Conservation (phyloP, 2,797 vertebrate genomes). For the Channa striata region DNA sequence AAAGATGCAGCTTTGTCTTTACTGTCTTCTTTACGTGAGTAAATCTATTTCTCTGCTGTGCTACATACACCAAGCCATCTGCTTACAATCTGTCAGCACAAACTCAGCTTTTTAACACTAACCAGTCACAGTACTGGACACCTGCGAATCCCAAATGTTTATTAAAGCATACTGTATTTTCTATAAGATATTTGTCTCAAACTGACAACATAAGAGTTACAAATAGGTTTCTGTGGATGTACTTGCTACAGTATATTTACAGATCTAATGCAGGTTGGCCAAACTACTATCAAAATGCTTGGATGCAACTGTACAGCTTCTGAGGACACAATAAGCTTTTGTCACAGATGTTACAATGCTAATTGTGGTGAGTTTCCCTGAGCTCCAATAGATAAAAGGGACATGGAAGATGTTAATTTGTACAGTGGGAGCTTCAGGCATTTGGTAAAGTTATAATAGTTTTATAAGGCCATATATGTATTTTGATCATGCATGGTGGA, state of each 20-base stretch:
- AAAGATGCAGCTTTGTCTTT: conserved; percentile 69
- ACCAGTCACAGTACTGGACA: conserved; percentile 48
- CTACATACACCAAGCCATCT: conserved; percentile 68
- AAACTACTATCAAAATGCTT: not conserved
- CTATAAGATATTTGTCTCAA: not conserved
- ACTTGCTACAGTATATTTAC: no score
- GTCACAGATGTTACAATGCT: not conserved
- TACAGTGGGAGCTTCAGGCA: no score
- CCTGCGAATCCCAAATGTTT: conserved; percentile 50
- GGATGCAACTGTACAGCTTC: not conserved
- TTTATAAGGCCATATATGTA: no score
- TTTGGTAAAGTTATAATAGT: no score
- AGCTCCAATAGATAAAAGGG: no score
- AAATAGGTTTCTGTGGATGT: conserved; percentile 10
- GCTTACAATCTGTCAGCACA: conserved; percentile 68
- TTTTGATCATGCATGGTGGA: no score
- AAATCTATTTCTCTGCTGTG: conserved; percentile 65
- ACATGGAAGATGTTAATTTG: no score
- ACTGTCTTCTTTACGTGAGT: conserved; percentile 51
- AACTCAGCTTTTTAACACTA: conserved; percentile 40
- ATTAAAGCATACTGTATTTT: conserved; percentile 6
- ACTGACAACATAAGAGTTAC: conserved; percentile 22
- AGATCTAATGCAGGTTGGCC: not conserved
- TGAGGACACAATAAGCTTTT: not conserved
- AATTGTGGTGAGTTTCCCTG: no score